A percentile compares a stretch with the other conserved stretches of the same genome.
phyloP scores from a whole-genome alignment of 2,797 vertebrate species.

The Gallinago solitaria region DNA sequence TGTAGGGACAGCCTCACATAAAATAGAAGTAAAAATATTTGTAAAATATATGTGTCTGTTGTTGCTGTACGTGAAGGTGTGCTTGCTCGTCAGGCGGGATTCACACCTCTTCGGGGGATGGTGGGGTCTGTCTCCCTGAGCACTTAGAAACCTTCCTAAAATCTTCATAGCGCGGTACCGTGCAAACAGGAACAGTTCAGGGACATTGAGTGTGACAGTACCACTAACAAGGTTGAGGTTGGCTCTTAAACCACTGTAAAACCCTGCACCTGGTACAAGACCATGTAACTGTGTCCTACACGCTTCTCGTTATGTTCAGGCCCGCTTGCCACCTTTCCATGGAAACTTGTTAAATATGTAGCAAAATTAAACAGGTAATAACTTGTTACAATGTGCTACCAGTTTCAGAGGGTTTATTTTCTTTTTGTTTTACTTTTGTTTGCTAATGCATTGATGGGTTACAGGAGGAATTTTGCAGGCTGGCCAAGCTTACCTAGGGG shows the following conservation, averaged over 20 bases:
- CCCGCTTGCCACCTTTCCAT: neutral
- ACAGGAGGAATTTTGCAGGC: neutral
- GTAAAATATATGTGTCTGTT: neutral
- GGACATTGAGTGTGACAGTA: neutral
- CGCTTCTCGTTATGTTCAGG: neutral
- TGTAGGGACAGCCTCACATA: neutral
- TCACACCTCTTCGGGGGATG: neutral
- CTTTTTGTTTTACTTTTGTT: neutral
- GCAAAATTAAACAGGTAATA: neutral
- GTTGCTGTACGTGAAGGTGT: accelerated
- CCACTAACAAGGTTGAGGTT: neutral
- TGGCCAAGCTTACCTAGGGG: neutral
- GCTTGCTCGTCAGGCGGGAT: neutral
- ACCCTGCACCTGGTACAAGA: neutral
- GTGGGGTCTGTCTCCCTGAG: neutral
- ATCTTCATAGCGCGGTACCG: neutral
- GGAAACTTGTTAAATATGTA: neutral
- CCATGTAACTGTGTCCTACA: accelerated
- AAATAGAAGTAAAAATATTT: neutral
- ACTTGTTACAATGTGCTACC: neutral
- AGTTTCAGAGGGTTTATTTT: neutral
- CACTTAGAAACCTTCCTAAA: neutral
- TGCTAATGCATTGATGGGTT: neutral
- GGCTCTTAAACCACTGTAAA: neutral
- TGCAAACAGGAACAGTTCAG: accelerated